These are phyloP conservation scores for Dinocampus coccinellae DNA, from an alignment of 2,888 invertebrate genomes.

Conservation along the genomic window DNA sequence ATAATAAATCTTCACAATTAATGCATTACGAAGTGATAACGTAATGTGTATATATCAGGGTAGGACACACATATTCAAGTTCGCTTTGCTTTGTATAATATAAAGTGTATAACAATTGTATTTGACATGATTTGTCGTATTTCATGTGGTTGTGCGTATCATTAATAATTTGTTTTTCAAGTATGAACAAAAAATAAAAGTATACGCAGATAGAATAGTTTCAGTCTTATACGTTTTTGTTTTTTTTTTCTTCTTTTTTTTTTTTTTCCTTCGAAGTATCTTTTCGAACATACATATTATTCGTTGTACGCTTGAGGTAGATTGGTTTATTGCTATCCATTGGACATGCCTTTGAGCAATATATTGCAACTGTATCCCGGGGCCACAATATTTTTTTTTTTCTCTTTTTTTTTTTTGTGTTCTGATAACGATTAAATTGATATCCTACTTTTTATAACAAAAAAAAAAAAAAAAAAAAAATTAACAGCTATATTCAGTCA, in stretches of 20 bases:
- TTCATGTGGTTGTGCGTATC: background rate
- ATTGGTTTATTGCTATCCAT: constrained; percentile 46
- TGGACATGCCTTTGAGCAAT: constrained; percentile 55
- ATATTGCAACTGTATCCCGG: constrained; percentile 65
- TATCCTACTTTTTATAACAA: constrained; percentile 56
- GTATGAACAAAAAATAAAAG: background rate
- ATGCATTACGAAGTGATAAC: background rate
- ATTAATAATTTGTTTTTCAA: background rate
- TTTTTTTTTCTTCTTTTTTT: no score
- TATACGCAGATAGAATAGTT: constrained; percentile 1
- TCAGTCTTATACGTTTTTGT: constrained; percentile 9
- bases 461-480: no score
- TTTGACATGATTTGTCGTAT: constrained; percentile 18
- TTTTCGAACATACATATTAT: constrained; percentile 27
- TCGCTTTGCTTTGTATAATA: background rate
- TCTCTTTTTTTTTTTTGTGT: constrained; percentile 30
- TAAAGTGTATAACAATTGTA: constrained; percentile 29
- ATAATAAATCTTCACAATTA: constrained; percentile 23
- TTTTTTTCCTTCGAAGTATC: background rate
- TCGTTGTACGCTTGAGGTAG: constrained; percentile 51
- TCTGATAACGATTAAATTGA: constrained; percentile 51
- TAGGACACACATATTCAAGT: constrained; percentile 13
- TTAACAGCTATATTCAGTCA: constrained; percentile 59
- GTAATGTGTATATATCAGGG: constrained; percentile 1
- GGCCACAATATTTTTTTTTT: constrained; percentile 48